Evolutionary conservation across 1,140 invertebrate genomes (phyloP).

Genomic region (Anthonomus grandis): DNA sequence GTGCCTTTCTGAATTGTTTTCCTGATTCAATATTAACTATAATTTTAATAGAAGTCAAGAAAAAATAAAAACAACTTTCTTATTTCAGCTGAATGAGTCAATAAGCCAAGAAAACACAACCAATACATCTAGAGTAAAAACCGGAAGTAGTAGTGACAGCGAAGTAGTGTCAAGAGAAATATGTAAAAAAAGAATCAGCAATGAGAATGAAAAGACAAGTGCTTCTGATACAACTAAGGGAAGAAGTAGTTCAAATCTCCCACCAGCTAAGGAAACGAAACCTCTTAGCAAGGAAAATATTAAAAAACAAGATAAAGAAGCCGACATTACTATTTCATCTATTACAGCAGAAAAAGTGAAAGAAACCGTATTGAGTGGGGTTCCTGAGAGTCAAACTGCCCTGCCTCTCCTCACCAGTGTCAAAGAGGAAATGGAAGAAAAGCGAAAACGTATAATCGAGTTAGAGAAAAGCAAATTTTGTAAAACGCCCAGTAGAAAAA

Average conservation of each 20-base stretch:
- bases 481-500: no score
- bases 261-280: background rate
- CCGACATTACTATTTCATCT: background rate
- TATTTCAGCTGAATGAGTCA: no score
- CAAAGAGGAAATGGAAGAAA: slow-evolving; percentile 13
- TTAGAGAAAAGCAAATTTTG: slow-evolving; percentile 10
- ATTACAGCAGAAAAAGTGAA: background rate
- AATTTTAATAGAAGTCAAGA: background rate
- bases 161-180: background rate
- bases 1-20: no score
- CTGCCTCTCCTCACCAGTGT: background rate
- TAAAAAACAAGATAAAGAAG: background rate
- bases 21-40: no score
- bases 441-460: slow-evolving; percentile 21
- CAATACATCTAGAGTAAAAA: background rate
- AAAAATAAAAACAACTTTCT: background rate
- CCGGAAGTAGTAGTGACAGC: background rate
- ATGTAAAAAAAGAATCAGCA: background rate
- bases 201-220: no score
- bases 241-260: no score
- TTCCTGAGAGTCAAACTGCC: no score
- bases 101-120: background rate
- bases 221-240: no score
- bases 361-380: no score
- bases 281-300: background rate